Conservation (phyloP, 2,113 vertebrate genomes). For the Accipiter virgatus region DNA sequence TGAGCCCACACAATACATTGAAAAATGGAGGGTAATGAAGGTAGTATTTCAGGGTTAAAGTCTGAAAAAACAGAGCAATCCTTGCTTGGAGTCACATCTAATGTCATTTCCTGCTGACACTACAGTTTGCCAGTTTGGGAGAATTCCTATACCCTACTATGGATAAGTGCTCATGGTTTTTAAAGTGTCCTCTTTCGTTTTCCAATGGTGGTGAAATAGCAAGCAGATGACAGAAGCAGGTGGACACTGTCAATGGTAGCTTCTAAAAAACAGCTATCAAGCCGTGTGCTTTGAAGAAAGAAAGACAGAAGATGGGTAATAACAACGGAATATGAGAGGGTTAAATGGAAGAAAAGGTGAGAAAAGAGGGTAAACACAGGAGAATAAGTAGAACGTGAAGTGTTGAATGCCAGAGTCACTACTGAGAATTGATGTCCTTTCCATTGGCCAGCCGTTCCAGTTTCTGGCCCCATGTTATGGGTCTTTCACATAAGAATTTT, state of each 20-base stretch:
- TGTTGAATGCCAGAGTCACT: background rate
- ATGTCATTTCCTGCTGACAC: background rate
- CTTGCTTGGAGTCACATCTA: background rate
- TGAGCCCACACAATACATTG: background rate
- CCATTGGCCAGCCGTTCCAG: background rate
- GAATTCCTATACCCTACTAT: background rate
- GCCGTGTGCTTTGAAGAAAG: background rate
- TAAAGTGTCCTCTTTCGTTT: background rate
- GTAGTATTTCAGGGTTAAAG: background rate
- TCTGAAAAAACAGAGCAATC: background rate
- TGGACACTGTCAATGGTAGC: background rate
- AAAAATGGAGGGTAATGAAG: background rate
- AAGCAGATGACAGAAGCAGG: background rate
- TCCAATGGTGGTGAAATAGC: background rate
- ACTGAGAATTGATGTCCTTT: background rate
- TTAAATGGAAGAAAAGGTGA: background rate
- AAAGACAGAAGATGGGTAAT: background rate
- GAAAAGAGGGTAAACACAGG: background rate
- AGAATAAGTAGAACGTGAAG: background rate
- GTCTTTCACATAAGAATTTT: background rate
- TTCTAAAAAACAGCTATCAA: background rate
- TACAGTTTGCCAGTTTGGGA: background rate
- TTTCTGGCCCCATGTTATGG: background rate
- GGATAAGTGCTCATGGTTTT: background rate
- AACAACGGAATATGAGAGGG: rapidly evolving